Evolutionary conservation across 2,888 invertebrate genomes (phyloP).

Genomic region (Tortrix viridana): DNA sequence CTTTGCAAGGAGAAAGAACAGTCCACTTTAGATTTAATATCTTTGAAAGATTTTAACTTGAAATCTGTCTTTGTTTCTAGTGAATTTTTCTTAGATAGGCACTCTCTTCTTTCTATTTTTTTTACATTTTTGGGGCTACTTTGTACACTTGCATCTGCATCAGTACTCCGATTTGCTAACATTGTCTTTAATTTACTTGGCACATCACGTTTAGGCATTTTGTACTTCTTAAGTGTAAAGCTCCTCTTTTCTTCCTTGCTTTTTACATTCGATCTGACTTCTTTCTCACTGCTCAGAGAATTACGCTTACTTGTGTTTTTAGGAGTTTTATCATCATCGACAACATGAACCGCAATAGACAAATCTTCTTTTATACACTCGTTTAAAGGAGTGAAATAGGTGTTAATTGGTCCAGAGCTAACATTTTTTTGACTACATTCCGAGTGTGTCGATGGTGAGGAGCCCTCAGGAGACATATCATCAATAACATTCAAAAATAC

Average conservation of each 20-base stretch:
- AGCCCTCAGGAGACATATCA: slow-evolving; percentile 87
- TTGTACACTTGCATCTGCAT: slow-evolving; percentile 81
- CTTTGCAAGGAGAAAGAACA: slow-evolving; percentile 80
- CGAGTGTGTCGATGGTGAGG: slow-evolving; percentile 82
- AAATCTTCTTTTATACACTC: slow-evolving; percentile 59
- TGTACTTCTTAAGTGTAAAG: slow-evolving; percentile 87
- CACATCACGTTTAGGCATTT: slow-evolving; percentile 91
- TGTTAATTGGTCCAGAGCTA: slow-evolving; percentile 61
- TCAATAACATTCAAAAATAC: slow-evolving; percentile 85
- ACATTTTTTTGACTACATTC: slow-evolving; percentile 80
- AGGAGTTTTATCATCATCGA: slow-evolving; percentile 65
- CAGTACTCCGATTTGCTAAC: slow-evolving; percentile 84
- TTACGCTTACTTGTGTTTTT: slow-evolving; percentile 76
- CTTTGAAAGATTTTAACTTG: slow-evolving; percentile 89
- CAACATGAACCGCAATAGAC: slow-evolving; percentile 51
- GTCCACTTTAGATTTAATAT: slow-evolving; percentile 94
- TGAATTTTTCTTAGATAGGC: slow-evolving; percentile 69
- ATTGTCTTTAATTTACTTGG: slow-evolving; percentile 90
- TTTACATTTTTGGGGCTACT: slow-evolving; percentile 84
- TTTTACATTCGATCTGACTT: slow-evolving; percentile 66
- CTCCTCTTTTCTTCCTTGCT: slow-evolving; percentile 81
- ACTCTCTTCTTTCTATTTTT: slow-evolving; percentile 90
- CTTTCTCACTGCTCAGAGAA: slow-evolving; percentile 74
- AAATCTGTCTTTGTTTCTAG: slow-evolving; percentile 91
- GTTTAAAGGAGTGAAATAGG: slow-evolving; percentile 62